These are phyloP conservation scores for Dolichallabes microphthalmus DNA, from an alignment of 2,113 vertebrate species.

Conservation along the genomic window DNA sequence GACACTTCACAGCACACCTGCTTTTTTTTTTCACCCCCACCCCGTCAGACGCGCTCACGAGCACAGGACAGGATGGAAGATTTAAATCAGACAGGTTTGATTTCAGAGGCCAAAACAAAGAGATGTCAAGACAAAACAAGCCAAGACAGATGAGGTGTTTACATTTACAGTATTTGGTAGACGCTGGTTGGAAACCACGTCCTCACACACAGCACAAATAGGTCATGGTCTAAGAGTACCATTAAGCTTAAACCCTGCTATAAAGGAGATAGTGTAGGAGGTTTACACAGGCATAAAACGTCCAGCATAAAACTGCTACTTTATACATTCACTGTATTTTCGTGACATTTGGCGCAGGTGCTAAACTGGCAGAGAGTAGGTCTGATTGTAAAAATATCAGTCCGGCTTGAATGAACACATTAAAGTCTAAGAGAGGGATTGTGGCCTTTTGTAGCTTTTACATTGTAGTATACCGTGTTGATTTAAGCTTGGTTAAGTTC, in stretches of 20 bases:
- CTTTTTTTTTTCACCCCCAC: not conserved
- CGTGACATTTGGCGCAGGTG: not conserved
- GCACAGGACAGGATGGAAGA: not conserved
- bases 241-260: not conserved
- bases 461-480: not conserved
- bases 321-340: not conserved
- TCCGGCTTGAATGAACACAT: not conserved
- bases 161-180: not conserved
- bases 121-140: not conserved
- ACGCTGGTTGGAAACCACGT: not conserved
- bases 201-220: not conserved
- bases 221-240: not conserved
- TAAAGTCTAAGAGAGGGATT: not conserved
- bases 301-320: not conserved
- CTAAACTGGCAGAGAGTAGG: not conserved
- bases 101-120: not conserved
- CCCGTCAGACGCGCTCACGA: not conserved
- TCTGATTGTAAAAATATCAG: not conserved
- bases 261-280: not conserved
- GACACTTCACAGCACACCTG: slow-evolving; percentile 22
- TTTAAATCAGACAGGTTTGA: not conserved
- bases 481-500: not conserved
- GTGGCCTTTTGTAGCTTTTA: not conserved
- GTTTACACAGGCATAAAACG: not conserved
- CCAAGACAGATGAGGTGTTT: not conserved